Percentiles rank a stretch among this genome's conserved stretches.
Evolutionary conservation across 1,140 invertebrate species (phyloP).

Genomic region (Muscidifurax raptorellus): DNA sequence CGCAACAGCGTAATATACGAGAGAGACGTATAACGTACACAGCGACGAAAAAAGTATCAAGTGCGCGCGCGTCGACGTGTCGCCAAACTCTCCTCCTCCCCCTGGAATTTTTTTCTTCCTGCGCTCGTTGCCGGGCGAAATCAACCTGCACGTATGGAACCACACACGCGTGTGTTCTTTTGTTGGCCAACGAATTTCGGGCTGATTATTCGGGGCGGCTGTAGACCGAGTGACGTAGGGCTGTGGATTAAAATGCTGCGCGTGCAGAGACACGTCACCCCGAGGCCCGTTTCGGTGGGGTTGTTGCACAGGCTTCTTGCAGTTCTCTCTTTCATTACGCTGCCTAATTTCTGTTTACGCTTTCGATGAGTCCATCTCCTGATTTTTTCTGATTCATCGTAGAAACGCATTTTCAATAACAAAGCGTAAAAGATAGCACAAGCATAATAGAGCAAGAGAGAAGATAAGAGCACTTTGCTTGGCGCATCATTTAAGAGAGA

Average conservation of each 20-base stretch:
- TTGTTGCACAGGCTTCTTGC: too few relatives aligned
- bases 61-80: not conserved
- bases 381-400: too few relatives aligned
- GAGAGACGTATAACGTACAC: not conserved
- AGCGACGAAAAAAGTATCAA: slow-evolving; percentile 36
- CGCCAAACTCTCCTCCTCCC: not conserved
- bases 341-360: not conserved
- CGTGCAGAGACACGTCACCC: slow-evolving; percentile 37
- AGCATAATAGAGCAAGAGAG: not conserved
- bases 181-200: slow-evolving; percentile 73
- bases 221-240: slow-evolving; percentile 64
- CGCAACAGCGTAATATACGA: not conserved
- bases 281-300: slow-evolving; percentile 6
- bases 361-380: not conserved
- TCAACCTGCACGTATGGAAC: slow-evolving; percentile 27
- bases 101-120: not conserved
- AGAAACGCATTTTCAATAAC: not conserved
- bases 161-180: slow-evolving; percentile 59
- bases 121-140: slow-evolving; percentile 30
- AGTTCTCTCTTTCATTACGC: not conserved
- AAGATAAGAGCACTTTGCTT: slow-evolving; percentile 42
- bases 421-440: not conserved
- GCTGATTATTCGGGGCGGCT: slow-evolving; percentile 70
- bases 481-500: slow-evolving; percentile 23
- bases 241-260: slow-evolving; percentile 70